Conservation (phyloP, 1,140 invertebrate genomes). For the Leptinotarsa texana region DNA sequence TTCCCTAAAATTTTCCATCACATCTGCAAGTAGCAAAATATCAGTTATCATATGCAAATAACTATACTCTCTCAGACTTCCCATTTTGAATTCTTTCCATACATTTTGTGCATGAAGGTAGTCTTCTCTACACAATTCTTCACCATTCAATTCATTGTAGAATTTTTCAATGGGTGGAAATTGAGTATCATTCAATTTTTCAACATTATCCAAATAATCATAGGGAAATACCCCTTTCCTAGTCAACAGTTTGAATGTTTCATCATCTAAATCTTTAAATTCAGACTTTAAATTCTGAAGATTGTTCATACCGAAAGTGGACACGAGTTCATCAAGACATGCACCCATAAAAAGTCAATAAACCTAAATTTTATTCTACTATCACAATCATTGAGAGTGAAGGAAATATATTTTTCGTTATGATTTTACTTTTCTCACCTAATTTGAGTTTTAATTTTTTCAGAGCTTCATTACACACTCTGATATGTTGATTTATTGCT, state of each 20-base stretch:
- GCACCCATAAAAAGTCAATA: background rate
- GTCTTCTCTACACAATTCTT: constrained; percentile 47
- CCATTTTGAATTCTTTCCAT: constrained; percentile 53
- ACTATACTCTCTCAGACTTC: constrained; percentile 53
- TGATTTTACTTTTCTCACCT: too few relatives aligned
- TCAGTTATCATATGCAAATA: constrained; percentile 50
- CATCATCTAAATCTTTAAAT: constrained; percentile 16
- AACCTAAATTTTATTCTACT: background rate
- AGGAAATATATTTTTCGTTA: background rate
- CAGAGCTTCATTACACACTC: too few relatives aligned
- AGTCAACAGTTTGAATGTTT: constrained; percentile 28
- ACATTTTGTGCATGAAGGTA: constrained; percentile 53
- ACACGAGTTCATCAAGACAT: constrained; percentile 1
- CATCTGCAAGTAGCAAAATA: background rate
- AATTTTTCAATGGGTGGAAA: constrained; percentile 53
- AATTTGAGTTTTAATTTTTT: too few relatives aligned
- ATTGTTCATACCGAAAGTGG: constrained; percentile 2
- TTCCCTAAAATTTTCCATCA: constrained; percentile 54
- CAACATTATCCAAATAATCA: constrained; percentile 42
- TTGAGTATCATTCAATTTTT: constrained; percentile 43
- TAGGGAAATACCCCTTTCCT: constrained; percentile 37
- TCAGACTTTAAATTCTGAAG: constrained; percentile 24
- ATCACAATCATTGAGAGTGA: background rate
- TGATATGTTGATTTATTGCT: too few relatives aligned
- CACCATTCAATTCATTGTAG: constrained; percentile 50